Percentiles rank a stretch among this genome's conserved stretches.
Evolutionary conservation across 2,797 vertebrate genomes (phyloP).

Genomic region (Eremophila alpestris): DNA sequence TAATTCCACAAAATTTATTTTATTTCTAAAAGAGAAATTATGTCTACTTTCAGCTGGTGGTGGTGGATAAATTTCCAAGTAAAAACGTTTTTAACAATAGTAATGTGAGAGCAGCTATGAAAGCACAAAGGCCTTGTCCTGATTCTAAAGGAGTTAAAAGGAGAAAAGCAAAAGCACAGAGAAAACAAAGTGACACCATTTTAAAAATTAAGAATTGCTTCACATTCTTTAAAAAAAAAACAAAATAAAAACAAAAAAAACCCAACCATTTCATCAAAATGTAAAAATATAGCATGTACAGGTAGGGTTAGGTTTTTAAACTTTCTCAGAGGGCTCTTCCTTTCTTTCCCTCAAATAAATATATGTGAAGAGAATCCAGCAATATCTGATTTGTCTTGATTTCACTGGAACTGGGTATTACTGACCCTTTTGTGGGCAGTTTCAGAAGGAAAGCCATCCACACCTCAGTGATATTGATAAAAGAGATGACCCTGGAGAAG

Average conservation of each 20-base stretch:
- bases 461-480: rapidly evolving
- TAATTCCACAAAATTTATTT: not conserved
- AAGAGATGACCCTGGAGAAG: not conserved
- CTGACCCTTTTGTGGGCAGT: not conserved
- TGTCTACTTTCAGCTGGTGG: not conserved
- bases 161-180: not conserved
- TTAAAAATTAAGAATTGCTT: too few species aligned
- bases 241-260: not conserved
- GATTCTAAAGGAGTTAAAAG: not conserved
- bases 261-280: not conserved
- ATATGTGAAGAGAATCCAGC: not conserved
- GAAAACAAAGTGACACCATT: not conserved
- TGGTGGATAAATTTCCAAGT: not conserved
- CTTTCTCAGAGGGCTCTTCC: not conserved
- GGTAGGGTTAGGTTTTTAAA: not conserved
- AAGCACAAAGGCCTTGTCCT: not conserved
- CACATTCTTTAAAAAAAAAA: too few species aligned
- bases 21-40: not conserved
- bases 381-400: not conserved
- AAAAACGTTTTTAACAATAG: not conserved
- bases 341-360: not conserved
- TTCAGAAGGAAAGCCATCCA: not conserved
- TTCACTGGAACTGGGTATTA: not conserved
- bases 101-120: not conserved
- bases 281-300: rapidly evolving